These are phyloP conservation scores for Caenorhabditis inopinata DNA, from an alignment of 1,140 invertebrate genomes.

Conservation along the genomic window DNA sequence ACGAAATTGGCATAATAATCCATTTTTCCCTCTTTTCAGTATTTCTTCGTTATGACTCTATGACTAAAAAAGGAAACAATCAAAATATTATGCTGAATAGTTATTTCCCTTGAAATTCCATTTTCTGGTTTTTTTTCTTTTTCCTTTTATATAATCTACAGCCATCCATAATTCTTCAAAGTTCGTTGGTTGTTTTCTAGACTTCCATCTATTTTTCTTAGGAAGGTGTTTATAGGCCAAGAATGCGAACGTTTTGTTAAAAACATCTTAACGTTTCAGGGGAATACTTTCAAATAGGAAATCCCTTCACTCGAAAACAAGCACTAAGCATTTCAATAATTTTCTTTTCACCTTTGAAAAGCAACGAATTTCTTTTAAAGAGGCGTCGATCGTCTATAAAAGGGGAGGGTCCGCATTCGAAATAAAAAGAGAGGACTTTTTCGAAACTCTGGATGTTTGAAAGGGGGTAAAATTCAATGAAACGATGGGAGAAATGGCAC, in stretches of 20 bases:
- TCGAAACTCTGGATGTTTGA: constrained; percentile 34
- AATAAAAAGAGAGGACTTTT: neutral
- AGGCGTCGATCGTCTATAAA: neutral
- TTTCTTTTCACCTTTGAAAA: too few species aligned
- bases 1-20: too few species aligned
- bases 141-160: neutral
- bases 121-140: neutral
- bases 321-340: constrained; percentile 17
- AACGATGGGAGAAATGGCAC: neutral
- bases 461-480: constrained; percentile 7
- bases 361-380: neutral
- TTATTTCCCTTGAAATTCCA: constrained; percentile 4
- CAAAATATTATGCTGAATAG: too few species aligned
- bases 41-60: too few species aligned
- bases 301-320: neutral
- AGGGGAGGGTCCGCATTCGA: neutral
- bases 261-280: neutral
- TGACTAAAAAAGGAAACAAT: too few species aligned
- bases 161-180: constrained; percentile 12
- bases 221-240: neutral
- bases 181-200: neutral
- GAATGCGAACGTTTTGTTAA: neutral
- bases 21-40: neutral
- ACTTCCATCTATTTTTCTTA: neutral
- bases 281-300: constrained; percentile 6